These are phyloP conservation scores for Crotalus horridus DNA, from an alignment of 2,113 vertebrate genomes.

Conservation along the genomic window DNA sequence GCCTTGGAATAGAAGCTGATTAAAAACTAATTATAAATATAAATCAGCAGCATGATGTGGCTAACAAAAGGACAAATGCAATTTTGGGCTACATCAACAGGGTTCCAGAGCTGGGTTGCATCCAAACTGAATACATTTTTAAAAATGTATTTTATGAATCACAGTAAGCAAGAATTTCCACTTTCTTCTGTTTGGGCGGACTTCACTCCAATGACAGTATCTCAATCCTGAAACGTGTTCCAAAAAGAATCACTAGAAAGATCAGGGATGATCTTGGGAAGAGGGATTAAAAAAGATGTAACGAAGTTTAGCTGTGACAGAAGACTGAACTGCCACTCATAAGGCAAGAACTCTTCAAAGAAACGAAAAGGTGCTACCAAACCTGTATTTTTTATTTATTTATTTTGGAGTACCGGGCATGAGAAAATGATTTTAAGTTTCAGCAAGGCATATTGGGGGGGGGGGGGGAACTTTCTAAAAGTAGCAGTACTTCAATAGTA, in stretches of 20 bases:
- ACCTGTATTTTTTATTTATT: neutral
- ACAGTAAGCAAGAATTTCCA: neutral
- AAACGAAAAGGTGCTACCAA: neutral
- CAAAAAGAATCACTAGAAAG: neutral
- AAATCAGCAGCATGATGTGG: neutral
- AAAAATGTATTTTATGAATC: neutral
- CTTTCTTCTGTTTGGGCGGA: neutral
- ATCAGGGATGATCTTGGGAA: neutral
- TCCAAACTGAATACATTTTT: neutral
- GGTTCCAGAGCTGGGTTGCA: neutral
- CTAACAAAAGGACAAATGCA: neutral
- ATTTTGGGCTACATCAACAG: neutral
- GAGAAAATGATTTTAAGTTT: neutral
- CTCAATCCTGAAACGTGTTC: neutral
- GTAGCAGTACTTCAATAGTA: neutral
- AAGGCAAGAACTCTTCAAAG: neutral
- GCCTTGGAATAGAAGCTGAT: neutral
- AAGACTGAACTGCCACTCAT: neutral
- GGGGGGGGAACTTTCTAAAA: neutral
- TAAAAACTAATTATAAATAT: neutral
- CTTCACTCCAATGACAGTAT: neutral
- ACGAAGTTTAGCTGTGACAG: neutral
- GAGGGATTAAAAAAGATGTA: neutral
- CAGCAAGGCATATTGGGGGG: neutral
- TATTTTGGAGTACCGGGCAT: neutral